phyloP scores from a whole-genome alignment of 2,797 vertebrate species.

The Lagocephalus sceleratus region DNA sequence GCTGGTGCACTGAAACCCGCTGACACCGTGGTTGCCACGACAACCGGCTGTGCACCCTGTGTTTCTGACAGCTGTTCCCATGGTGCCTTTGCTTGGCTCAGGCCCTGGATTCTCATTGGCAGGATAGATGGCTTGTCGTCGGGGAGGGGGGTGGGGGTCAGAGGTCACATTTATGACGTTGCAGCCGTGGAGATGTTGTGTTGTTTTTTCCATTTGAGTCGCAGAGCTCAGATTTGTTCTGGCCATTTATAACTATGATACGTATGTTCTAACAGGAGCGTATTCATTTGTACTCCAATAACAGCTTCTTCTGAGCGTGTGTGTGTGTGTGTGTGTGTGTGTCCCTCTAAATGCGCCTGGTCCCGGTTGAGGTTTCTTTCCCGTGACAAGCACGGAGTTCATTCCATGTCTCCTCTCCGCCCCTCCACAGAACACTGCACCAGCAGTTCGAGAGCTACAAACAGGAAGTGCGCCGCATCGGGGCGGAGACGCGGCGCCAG shows the following conservation, averaged over 20 bases:
- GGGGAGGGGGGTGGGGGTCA: conserved; percentile 43
- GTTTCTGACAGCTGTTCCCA: conserved; percentile 73
- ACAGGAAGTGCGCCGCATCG: conserved; percentile 95
- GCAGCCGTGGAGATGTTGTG: conserved; percentile 15
- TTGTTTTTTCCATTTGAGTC: conserved; percentile 42
- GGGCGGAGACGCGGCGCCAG: conserved; percentile 89
- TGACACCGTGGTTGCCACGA: conserved; percentile 65
- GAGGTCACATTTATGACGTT: conserved; percentile 46
- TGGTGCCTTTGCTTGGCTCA: conserved; percentile 49
- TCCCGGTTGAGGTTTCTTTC: no score
- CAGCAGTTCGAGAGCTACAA: conserved; percentile 99
- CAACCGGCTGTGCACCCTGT: conserved; percentile 60
- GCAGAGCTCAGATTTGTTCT: conserved; percentile 6
- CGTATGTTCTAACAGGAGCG: no score
- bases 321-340: background rate
- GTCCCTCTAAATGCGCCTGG: no score
- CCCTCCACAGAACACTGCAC: conserved; percentile 86
- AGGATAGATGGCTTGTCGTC: conserved; percentile 35
- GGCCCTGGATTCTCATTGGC: conserved; percentile 39
- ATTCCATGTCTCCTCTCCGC: background rate
- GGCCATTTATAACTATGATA: background rate
- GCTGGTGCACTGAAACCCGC: conserved; percentile 57
- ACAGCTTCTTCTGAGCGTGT: no score
- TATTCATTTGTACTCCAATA: no score
- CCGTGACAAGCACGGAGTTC: no score